Conservation (phyloP, 2,888 invertebrate genomes). For the Osmoderma eremita region DNA sequence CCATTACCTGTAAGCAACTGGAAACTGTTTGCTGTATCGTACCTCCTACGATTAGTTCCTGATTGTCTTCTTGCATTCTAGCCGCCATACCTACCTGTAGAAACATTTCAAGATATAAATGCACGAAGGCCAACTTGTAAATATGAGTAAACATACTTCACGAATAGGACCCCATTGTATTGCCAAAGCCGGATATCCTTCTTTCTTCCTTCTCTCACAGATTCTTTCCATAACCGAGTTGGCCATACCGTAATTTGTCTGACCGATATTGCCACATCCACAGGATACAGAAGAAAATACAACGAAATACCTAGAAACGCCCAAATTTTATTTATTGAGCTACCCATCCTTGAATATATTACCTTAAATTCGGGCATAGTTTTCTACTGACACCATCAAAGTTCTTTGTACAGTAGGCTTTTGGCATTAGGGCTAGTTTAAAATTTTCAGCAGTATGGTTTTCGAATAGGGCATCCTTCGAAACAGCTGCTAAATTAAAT, state of each 20-base stretch:
- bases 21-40: constrained; percentile 40
- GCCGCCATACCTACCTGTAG: constrained; percentile 72
- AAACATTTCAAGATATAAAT: too few species aligned
- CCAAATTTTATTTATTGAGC: not conserved
- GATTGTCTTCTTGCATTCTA: constrained; percentile 58
- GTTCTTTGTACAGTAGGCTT: constrained; percentile 81
- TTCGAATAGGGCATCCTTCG: constrained; percentile 79
- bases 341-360: too few species aligned
- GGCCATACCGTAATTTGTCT: constrained; percentile 88
- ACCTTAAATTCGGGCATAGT: constrained; percentile 65
- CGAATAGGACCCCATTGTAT: constrained; percentile 51
- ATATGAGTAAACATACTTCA: constrained; percentile 59
- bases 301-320: constrained; percentile 75
- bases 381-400: constrained; percentile 75
- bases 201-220: constrained; percentile 73
- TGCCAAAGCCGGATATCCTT: constrained; percentile 47
- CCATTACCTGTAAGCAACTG: constrained; percentile 69
- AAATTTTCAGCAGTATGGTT: constrained; percentile 80
- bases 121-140: not conserved
- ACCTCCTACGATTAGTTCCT: constrained; percentile 54
- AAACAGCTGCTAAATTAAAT: constrained; percentile 88
- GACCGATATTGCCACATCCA: constrained; percentile 89
- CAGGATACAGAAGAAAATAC: constrained; percentile 91
- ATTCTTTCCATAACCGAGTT: constrained; percentile 90
- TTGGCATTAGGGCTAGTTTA: constrained; percentile 76